These are phyloP conservation scores for Microcaecilia unicolor DNA, from an alignment of 2,797 vertebrate genomes.

Conservation along the genomic window DNA sequence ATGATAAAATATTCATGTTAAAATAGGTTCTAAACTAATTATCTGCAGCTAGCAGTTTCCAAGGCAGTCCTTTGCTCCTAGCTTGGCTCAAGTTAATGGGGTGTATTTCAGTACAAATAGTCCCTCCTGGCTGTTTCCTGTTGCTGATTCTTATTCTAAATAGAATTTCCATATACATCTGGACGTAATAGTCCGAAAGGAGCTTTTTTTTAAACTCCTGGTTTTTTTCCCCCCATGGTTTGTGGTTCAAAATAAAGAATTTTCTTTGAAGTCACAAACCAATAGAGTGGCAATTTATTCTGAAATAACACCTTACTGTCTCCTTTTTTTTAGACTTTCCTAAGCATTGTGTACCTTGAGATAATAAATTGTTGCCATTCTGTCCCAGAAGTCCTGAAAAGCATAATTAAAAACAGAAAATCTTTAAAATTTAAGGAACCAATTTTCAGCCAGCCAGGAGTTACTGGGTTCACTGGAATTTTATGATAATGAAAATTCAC, in stretches of 20 bases:
- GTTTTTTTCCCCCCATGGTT: not conserved
- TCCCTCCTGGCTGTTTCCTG: slow-evolving; percentile 49
- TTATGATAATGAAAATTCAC: too few species aligned
- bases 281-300: too few species aligned
- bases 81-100: slow-evolving; percentile 51
- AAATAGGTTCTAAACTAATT: slow-evolving; percentile 61
- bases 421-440: too few species aligned
- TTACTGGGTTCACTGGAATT: too few species aligned
- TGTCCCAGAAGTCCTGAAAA: too few species aligned
- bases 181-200: slow-evolving; percentile 28
- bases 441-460: too few species aligned
- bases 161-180: slow-evolving; percentile 43
- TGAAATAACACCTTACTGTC: not conserved
- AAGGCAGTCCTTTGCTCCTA: slow-evolving; percentile 44
- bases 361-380: too few species aligned
- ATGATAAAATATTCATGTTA: slow-evolving; percentile 66
- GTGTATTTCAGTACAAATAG: slow-evolving; percentile 50
- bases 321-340: too few species aligned
- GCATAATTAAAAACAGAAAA: too few species aligned
- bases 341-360: not conserved
- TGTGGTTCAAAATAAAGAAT: slow-evolving; percentile 4
- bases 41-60: slow-evolving; percentile 45
- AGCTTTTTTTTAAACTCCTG: slow-evolving; percentile 18
- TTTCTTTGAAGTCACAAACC: too few species aligned
- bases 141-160: slow-evolving; percentile 46